phyloP scores from a whole-genome alignment of 2,797 vertebrate species.

The Octomys mimax region DNA sequence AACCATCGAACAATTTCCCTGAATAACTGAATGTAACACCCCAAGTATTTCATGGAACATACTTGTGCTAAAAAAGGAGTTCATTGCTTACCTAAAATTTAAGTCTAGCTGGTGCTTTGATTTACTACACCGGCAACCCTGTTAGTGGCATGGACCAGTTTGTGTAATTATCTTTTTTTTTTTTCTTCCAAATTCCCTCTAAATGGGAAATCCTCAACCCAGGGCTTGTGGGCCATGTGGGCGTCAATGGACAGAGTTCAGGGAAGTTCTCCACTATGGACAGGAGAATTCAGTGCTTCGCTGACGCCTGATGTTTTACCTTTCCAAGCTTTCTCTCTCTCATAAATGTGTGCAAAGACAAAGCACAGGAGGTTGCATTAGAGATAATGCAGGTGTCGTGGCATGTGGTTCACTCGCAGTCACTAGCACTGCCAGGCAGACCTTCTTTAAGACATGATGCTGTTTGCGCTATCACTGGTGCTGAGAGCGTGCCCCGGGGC shows the following conservation, averaged over 20 bases:
- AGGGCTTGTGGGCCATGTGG: neutral
- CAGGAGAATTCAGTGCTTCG: neutral
- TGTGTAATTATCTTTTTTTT: neutral
- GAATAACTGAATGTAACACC: neutral
- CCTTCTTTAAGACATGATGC: neutral
- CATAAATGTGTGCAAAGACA: neutral
- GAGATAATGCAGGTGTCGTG: neutral
- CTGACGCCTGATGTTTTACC: neutral
- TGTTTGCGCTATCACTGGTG: neutral
- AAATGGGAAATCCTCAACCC: neutral
- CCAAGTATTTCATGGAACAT: neutral
- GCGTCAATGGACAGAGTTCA: neutral
- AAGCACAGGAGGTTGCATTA: neutral
- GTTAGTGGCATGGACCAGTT: neutral
- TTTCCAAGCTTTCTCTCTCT: neutral
- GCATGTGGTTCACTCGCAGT: neutral
- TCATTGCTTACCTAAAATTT: conserved; percentile 24
- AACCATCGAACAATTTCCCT: neutral
- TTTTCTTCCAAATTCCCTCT: neutral
- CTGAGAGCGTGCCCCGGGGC: neutral
- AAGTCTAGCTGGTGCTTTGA: neutral
- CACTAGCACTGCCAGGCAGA: neutral
- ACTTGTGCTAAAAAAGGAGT: neutral
- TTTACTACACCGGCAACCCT: neutral
- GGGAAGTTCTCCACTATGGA: neutral